These are phyloP conservation scores for Melitaea cinxia DNA, from an alignment of 1,140 invertebrate species.

Conservation along the genomic window DNA sequence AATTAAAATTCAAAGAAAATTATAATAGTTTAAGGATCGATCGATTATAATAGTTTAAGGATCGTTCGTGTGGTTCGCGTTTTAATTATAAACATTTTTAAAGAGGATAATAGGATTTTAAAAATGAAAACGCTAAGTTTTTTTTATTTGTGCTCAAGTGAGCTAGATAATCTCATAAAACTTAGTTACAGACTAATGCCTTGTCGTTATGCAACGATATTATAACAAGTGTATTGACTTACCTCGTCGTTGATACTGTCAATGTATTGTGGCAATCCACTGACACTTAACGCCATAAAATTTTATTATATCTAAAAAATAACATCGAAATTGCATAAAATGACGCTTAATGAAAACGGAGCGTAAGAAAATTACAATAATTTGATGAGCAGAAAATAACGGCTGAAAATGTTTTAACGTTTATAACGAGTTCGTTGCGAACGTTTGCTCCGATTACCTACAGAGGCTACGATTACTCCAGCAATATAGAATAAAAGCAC, in stretches of 20 bases:
- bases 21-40: background rate
- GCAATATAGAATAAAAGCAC: constrained; percentile 5
- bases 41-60: too few species aligned
- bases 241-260: constrained; percentile 8
- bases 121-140: too few species aligned
- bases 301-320: constrained; percentile 10
- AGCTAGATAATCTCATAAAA: constrained; percentile 22
- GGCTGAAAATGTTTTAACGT: constrained; percentile 1
- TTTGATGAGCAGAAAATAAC: constrained; percentile 8
- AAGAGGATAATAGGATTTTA: background rate
- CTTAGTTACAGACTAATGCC: constrained; percentile 12
- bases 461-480: constrained; percentile 8
- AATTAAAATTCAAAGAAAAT: background rate
- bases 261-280: constrained; percentile 1
- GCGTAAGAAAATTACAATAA: constrained; percentile 14
- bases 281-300: constrained; percentile 16
- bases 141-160: constrained; percentile 6
- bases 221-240: constrained; percentile 18
- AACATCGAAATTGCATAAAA: constrained; percentile 10
- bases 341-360: constrained; percentile 3
- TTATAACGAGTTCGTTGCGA: background rate
- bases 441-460: constrained; percentile 20
- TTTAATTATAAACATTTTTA: background rate
- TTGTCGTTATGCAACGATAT: constrained; percentile 6
- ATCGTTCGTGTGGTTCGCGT: too few species aligned